phyloP scores from a whole-genome alignment of 1,140 invertebrate species.

The Thaumetopoea pityocampa region DNA sequence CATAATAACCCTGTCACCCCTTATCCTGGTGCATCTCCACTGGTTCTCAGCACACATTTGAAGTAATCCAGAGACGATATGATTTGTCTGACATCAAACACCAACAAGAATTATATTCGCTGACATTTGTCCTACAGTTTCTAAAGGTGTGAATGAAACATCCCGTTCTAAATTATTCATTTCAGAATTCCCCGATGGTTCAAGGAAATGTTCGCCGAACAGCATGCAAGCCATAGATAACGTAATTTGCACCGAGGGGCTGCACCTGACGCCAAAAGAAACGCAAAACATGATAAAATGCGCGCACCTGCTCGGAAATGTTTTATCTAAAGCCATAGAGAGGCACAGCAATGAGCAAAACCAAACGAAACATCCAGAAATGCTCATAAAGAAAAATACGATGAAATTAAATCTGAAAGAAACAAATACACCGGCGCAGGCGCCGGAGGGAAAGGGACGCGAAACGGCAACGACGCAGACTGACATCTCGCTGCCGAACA shows the following conservation, averaged over 20 bases:
- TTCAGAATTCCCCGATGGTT: slow-evolving; percentile 49
- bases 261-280: slow-evolving; percentile 53
- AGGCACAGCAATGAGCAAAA: slow-evolving; percentile 33
- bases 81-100: too few relatives aligned
- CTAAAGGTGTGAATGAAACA: too few relatives aligned
- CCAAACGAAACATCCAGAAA: slow-evolving; percentile 30
- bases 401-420: slow-evolving; percentile 54
- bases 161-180: neutral
- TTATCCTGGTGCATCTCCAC: too few relatives aligned
- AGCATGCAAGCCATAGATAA: slow-evolving; percentile 41
- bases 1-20: too few relatives aligned
- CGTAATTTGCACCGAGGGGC: slow-evolving; percentile 55
- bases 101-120: too few relatives aligned
- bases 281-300: slow-evolving; percentile 65
- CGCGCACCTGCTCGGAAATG: slow-evolving; percentile 56
- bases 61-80: too few relatives aligned
- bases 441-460: slow-evolving; percentile 49
- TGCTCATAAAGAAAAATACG: slow-evolving; percentile 43
- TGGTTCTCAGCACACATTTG: too few relatives aligned
- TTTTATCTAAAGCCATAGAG: slow-evolving; percentile 55
- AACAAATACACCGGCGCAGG: slow-evolving; percentile 41
- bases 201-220: slow-evolving; percentile 49
- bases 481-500: slow-evolving; percentile 63
- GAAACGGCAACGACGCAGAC: slow-evolving; percentile 60
- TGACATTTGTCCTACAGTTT: too few relatives aligned